Evolutionary conservation across 2,797 vertebrate genomes (phyloP).

Genomic region (Denticeps clupeoides): DNA sequence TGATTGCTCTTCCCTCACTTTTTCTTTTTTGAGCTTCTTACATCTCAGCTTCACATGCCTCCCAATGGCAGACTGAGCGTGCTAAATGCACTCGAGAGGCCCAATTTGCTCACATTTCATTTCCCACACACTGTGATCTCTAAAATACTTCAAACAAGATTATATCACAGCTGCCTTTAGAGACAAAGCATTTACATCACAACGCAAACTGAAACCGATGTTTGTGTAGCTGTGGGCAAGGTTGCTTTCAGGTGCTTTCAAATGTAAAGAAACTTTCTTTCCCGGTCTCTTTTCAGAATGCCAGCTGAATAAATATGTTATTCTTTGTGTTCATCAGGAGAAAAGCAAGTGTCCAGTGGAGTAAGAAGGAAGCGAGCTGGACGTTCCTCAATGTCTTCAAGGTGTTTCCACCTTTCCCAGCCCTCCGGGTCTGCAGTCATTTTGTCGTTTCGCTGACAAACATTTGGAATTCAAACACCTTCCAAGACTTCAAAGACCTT

Average conservation of each 20-base stretch:
- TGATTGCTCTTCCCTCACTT: background rate
- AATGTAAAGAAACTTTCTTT: background rate
- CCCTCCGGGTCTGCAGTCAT: conserved; percentile 7
- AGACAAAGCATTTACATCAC: conserved; percentile 16
- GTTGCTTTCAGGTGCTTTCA: background rate
- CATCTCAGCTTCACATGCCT: conserved; percentile 1
- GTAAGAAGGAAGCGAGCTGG: conserved; percentile 17
- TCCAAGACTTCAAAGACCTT: conserved; percentile 25
- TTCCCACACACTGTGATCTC: conserved; percentile 28
- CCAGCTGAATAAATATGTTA: no score
- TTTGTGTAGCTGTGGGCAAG: background rate
- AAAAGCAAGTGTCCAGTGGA: background rate
- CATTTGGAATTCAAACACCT: conserved; percentile 18
- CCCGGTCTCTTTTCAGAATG: no score
- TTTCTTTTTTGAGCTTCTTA: background rate
- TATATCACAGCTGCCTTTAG: conserved; percentile 11
- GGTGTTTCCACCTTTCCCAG: conserved; percentile 2
- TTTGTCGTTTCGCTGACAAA: conserved; percentile 4
- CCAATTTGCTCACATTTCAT: conserved; percentile 26
- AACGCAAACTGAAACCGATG: conserved; percentile 14
- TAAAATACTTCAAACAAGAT: conserved; percentile 22
- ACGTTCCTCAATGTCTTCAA: conserved; percentile 16
- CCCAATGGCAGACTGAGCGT: background rate
- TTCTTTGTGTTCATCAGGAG: conserved; percentile 26
- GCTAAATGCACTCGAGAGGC: conserved; percentile 17